Conservation (phyloP, 2,888 invertebrate species). For the Andrena bucephala region DNA sequence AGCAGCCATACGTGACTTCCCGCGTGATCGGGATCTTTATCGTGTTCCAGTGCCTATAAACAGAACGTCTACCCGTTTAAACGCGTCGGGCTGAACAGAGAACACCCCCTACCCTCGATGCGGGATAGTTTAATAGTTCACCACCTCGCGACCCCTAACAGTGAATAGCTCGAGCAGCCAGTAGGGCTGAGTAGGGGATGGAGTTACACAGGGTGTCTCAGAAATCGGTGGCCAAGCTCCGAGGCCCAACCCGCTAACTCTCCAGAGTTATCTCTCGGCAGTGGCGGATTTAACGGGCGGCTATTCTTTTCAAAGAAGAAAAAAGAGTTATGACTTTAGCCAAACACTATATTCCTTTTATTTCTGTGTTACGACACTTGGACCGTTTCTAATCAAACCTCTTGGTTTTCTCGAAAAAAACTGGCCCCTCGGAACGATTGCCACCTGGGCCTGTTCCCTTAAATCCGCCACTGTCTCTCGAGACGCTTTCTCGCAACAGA, state of each 20-base stretch:
- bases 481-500: too few species aligned
- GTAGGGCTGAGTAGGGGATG: background rate
- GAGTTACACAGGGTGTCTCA: background rate
- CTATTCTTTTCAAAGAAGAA: too few species aligned
- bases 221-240: background rate
- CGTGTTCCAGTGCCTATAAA: background rate
- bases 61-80: background rate
- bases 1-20: too few species aligned
- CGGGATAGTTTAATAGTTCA: conserved; percentile 24
- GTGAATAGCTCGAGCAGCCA: conserved; percentile 14
- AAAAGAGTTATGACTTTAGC: too few species aligned
- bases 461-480: too few species aligned
- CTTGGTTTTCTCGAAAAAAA: too few species aligned
- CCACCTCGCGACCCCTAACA: conserved; percentile 32
- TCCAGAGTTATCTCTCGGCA: background rate
- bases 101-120: background rate
- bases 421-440: too few species aligned
- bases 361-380: too few species aligned
- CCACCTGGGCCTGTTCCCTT: too few species aligned
- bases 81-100: background rate
- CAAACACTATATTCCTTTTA: too few species aligned
- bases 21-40: background rate
- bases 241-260: background rate
- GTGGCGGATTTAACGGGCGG: too few species aligned
- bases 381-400: too few species aligned